phyloP scores from a whole-genome alignment of 2,888 invertebrate species.

The Patella pellucida region DNA sequence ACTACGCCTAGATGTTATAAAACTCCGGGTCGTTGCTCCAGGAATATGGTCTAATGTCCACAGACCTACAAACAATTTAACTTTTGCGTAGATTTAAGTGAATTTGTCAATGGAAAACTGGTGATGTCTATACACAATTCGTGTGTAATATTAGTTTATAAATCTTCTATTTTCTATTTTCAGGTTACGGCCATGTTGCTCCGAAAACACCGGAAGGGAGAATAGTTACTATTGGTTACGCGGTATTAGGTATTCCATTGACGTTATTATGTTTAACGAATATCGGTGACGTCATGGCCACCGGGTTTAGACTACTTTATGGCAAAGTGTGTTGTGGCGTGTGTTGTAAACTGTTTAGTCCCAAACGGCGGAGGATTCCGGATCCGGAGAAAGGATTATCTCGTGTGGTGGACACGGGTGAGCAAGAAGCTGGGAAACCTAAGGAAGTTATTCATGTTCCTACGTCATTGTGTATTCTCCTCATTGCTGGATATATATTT shows the following conservation, averaged over 20 bases:
- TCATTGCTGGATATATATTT: constrained; percentile 68
- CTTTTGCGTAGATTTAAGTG: no score
- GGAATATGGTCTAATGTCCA: no score
- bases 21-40: no score
- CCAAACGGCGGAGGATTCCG: constrained; percentile 39
- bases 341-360: constrained; percentile 60
- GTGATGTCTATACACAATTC: no score
- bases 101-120: no score
- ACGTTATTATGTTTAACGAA: constrained; percentile 67
- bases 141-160: no score
- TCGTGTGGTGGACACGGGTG: constrained; percentile 45
- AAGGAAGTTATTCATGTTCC: constrained; percentile 67
- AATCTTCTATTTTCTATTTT: constrained; percentile 31
- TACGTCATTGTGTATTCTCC: constrained; percentile 66
- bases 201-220: constrained; percentile 65
- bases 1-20: no score
- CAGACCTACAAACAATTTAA: no score
- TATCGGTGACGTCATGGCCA: constrained; percentile 69
- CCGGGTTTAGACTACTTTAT: constrained; percentile 75
- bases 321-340: constrained; percentile 67
- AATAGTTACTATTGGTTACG: constrained; percentile 67
- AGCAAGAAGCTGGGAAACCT: constrained; percentile 49
- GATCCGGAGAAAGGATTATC: constrained; percentile 52
- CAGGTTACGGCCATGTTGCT: constrained; percentile 69
- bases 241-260: constrained; percentile 68